phyloP scores from a whole-genome alignment of 2,888 invertebrate species.

The Acronicta psi region DNA sequence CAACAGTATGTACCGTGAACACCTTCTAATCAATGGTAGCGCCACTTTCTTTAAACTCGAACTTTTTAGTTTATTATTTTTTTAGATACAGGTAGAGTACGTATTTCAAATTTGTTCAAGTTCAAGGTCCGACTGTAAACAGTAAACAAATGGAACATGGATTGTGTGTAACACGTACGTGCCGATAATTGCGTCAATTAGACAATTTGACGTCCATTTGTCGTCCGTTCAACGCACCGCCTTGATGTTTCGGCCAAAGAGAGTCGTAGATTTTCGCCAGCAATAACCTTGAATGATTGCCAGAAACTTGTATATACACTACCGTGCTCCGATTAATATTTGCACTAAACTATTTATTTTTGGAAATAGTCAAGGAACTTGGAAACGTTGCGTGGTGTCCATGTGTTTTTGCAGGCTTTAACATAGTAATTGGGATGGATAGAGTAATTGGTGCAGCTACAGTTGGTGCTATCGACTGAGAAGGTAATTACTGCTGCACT shows the following conservation, averaged over 20 bases:
- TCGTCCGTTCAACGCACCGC: conserved; percentile 73
- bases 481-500: no score
- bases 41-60: no score
- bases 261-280: conserved; percentile 83
- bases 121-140: conserved; percentile 16
- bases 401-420: conserved; percentile 18
- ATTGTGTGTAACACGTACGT: conserved; percentile 10
- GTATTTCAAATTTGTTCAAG: not conserved
- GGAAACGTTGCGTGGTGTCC: conserved; percentile 41
- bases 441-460: no score
- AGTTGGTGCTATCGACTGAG: no score
- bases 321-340: conserved; percentile 72
- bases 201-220: conserved; percentile 70
- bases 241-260: conserved; percentile 79
- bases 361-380: conserved; percentile 69
- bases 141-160: conserved; percentile 3
- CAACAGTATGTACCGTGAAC: no score
- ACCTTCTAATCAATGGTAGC: no score
- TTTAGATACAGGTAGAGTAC: no score
- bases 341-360: conserved; percentile 69
- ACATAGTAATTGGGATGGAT: not conserved
- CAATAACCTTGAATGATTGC: conserved; percentile 86
- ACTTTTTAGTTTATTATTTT: no score
- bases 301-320: conserved; percentile 73
- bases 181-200: conserved; percentile 69